Percentiles rank a stretch among this genome's conserved stretches.
Evolutionary conservation across 2,113 vertebrate genomes (phyloP).

Genomic region (Marcusenius ussheri): DNA sequence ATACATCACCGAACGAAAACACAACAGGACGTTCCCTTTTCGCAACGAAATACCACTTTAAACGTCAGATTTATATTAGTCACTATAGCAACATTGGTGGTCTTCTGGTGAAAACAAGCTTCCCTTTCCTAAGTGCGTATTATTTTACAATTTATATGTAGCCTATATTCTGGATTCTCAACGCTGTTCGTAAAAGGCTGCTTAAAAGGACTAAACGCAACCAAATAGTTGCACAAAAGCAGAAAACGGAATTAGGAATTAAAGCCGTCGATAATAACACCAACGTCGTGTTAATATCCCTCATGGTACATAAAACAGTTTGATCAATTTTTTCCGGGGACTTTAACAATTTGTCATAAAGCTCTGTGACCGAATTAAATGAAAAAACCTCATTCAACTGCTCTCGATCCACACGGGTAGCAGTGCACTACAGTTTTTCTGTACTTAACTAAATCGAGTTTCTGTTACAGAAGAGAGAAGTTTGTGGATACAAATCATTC

Average conservation of each 20-base stretch:
- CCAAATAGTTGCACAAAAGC: background rate
- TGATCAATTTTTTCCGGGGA: background rate
- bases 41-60: background rate
- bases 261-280: background rate
- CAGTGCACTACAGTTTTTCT: background rate
- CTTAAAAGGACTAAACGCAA: background rate
- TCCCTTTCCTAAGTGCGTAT: background rate
- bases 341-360: background rate
- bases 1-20: background rate
- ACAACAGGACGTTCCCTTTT: background rate
- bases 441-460: background rate
- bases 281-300: background rate
- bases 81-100: background rate
- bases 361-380: slow-evolving; percentile 9
- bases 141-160: background rate
- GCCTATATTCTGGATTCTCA: background rate
- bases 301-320: background rate
- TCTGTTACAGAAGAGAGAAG: background rate
- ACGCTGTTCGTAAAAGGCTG: background rate
- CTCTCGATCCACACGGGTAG: background rate
- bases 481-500: background rate
- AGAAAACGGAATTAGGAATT: background rate
- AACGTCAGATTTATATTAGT: background rate
- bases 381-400: background rate
- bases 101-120: background rate